Conservation (phyloP, 1,140 invertebrate genomes). For the Diploscapter pachys region DNA sequence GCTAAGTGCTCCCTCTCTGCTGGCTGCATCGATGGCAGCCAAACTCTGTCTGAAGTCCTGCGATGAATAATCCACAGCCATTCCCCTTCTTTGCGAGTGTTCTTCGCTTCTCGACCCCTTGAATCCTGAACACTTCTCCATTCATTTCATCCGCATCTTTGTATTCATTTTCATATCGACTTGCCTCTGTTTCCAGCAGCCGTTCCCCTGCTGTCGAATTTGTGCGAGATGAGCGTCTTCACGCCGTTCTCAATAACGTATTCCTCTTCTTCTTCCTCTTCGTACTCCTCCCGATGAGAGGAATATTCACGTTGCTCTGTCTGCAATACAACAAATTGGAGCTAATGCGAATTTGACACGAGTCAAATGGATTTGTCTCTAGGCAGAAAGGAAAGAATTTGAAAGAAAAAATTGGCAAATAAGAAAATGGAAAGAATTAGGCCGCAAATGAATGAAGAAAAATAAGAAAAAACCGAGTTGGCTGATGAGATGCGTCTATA, state of each 20-base stretch:
- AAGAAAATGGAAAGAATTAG: no score
- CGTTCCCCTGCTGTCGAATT: not conserved
- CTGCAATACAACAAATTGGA: conserved; percentile 3
- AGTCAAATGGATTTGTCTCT: not conserved
- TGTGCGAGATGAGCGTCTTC: conserved; percentile 10
- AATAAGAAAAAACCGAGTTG: no score
- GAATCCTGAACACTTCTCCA: not conserved
- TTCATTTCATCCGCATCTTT: not conserved
- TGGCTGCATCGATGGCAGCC: conserved; percentile 42
- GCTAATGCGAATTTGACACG: not conserved
- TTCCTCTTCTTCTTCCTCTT: conserved; percentile 21
- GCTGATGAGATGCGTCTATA: not conserved
- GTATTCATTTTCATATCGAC: not conserved
- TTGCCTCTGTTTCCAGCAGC: not conserved
- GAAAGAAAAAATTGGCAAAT: no score
- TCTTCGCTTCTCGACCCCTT: not conserved
- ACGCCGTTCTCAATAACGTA: conserved; percentile 24
- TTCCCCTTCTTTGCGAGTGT: not conserved
- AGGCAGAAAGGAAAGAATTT: not conserved
- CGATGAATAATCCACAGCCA: conserved; percentile 37
- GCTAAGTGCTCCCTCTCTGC: conserved; percentile 28
- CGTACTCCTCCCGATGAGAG: conserved; percentile 19
- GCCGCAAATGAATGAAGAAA: no score
- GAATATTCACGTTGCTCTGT: conserved; percentile 20
- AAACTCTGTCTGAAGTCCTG: conserved; percentile 41